Base-by-base conservation (phyloP, 2,797 vertebrate species). In the Stomatorhinus walkeri region DNA sequence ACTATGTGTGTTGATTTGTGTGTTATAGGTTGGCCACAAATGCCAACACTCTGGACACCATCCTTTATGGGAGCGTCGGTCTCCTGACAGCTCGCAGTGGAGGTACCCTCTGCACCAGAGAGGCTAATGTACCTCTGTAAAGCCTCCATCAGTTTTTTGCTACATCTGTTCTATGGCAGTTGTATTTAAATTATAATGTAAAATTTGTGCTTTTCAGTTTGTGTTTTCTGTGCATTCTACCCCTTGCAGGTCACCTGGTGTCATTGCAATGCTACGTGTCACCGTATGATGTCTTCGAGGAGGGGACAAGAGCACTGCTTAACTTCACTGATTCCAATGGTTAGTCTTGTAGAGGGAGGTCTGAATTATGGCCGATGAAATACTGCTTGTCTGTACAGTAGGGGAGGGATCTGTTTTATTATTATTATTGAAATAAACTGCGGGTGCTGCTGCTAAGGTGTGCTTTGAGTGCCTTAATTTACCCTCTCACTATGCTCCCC, bases 241-340 rank as follows among this genome's bases (percentile, higher is more conserved):
- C 72, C 93, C 59, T 83, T 87, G 4, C 92, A 97, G 96, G 98
- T 90, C 97, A 99, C 89, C 96, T 99, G 90, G 97, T 99, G 95
- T 96, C 97, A 86, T 96, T 99, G 88, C 99, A 99, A 94, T 99
- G 98, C 93, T 99, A 99, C 0, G 95, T 99, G 32, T 99, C 98
- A 0, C 98, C 98, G 10, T 99, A 98, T 88, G 95, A 96, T 91
- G 92, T 96, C 88, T 97, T 99, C 91, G 97, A 99, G 93, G 97
- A 98, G 85, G 96, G 95, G 90, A 96, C 95, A 0, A 96, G 97
- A 90, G 91, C 96, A 10, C 96, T 97, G 0, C 93, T 98, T 89
- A 95, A 95, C 93, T 91, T 97, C 91, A 97, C 96, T 1, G 98
- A 99, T 91, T 95, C 93, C 90, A 97, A 94, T 54, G 96, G 98